These are phyloP conservation scores for Rhagium mordax DNA, from an alignment of 2,888 invertebrate genomes.

Conservation along the genomic window DNA sequence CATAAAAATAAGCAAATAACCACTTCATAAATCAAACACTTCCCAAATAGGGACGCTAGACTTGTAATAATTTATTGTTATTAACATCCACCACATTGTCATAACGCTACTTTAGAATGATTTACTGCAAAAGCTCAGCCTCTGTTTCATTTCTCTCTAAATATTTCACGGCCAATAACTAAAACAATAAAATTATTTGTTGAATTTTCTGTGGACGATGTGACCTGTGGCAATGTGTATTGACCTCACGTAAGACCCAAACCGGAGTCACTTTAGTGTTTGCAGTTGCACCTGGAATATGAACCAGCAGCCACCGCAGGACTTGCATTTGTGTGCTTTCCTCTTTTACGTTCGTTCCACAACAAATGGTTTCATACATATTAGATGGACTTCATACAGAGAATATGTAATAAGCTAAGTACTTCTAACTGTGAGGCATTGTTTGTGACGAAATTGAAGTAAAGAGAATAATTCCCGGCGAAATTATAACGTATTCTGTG, in stretches of 20 bases:
- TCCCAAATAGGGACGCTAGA: no score
- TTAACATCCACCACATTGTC: neutral
- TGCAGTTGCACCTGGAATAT: constrained; percentile 51
- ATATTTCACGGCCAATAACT: neutral
- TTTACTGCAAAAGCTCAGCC: neutral
- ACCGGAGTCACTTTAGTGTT: constrained; percentile 45
- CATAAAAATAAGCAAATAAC: no score
- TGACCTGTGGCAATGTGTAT: constrained; percentile 1
- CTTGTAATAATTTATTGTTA: neutral
- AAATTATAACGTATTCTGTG: neutral
- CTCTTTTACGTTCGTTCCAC: constrained; percentile 28
- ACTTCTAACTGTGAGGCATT: neutral
- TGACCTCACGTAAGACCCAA: constrained; percentile 26
- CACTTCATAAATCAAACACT: no score
- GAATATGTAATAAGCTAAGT: constrained; percentile 28
- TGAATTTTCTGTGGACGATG: neutral
- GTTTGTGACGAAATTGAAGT: constrained; percentile 1
- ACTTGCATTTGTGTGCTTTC: constrained; percentile 21
- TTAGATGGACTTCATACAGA: constrained; percentile 29
- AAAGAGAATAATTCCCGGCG: neutral
- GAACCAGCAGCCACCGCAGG: constrained; percentile 32
- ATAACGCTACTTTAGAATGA: neutral
- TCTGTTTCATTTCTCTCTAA: neutral
- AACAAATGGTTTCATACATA: constrained; percentile 32
- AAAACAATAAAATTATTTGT: constrained; percentile 1